phyloP scores from a whole-genome alignment of 2,113 vertebrate genomes.

The Spizaetus ornatus region DNA sequence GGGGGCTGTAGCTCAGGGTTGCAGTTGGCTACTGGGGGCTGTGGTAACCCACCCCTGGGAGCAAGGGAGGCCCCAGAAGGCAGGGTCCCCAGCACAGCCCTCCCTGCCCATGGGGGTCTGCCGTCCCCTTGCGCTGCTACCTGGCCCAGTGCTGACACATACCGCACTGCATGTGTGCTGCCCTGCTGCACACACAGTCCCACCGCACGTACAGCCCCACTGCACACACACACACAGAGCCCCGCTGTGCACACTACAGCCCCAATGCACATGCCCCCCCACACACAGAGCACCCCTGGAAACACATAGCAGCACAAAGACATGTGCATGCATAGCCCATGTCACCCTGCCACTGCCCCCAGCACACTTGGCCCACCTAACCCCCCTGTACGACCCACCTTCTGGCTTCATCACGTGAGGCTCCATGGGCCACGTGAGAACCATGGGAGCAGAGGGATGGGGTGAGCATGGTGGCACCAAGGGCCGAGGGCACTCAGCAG shows the following conservation, averaged over 20 bases:
- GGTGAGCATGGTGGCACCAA: not conserved
- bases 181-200: not conserved
- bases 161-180: not conserved
- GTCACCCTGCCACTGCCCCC: not conserved
- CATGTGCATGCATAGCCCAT: not conserved
- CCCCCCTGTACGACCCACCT: accelerated
- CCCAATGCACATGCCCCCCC: not conserved
- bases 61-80: accelerated
- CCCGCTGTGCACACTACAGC: not conserved
- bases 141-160: not conserved
- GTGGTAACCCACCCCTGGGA: not conserved
- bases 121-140: not conserved
- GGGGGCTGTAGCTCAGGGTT: not conserved
- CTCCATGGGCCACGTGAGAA: not conserved
- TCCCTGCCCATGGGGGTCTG: not conserved
- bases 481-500: not conserved
- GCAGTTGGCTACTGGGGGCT: accelerated
- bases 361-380: too few species aligned
- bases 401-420: not conserved
- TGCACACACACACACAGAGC: too few species aligned
- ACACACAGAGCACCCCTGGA: not conserved
- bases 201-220: not conserved
- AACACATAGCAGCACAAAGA: not conserved
- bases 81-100: not conserved
- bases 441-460: not conserved